These are phyloP conservation scores for Conus canariensis DNA, from an alignment of 2,888 invertebrate species.

Conservation along the genomic window DNA sequence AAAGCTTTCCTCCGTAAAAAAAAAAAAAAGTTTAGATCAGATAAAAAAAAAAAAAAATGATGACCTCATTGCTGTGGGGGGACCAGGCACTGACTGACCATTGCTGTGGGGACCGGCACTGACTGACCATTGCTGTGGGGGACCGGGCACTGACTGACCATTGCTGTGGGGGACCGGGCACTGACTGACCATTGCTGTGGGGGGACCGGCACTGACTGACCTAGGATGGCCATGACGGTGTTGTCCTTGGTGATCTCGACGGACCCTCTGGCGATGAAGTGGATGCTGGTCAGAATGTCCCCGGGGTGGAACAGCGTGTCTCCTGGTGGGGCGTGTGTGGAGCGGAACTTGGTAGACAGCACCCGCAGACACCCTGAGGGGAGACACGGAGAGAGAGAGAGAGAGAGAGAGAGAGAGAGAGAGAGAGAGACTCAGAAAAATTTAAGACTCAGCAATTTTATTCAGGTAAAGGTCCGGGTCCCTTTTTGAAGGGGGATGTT, in stretches of 20 bases:
- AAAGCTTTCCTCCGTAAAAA: no score
- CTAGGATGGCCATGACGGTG: constrained; percentile 77
- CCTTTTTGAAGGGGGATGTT: no score
- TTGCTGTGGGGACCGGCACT: no score
- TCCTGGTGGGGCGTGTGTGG: constrained; percentile 79
- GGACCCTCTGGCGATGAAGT: constrained; percentile 78
- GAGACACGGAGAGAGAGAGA: constrained; percentile 7
- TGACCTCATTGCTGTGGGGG: no score
- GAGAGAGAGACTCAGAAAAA: background rate
- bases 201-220: constrained; percentile 56
- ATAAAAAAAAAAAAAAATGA: no score
- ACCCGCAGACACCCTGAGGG: constrained; percentile 76
- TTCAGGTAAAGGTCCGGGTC: no score
- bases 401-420: constrained; percentile 9
- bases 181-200: constrained; percentile 60
- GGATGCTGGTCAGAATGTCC: constrained; percentile 77
- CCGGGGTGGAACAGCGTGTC: constrained; percentile 79
- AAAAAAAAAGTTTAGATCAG: no score
- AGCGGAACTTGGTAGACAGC: constrained; percentile 77
- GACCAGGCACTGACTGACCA: no score
- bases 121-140: no score
- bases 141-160: no score
- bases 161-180: no score
- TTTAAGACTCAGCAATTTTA: background rate
- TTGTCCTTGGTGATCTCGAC: constrained; percentile 77